Base-by-base conservation (phyloP, 1,140 invertebrate species). In the Heliconius congener region DNA sequence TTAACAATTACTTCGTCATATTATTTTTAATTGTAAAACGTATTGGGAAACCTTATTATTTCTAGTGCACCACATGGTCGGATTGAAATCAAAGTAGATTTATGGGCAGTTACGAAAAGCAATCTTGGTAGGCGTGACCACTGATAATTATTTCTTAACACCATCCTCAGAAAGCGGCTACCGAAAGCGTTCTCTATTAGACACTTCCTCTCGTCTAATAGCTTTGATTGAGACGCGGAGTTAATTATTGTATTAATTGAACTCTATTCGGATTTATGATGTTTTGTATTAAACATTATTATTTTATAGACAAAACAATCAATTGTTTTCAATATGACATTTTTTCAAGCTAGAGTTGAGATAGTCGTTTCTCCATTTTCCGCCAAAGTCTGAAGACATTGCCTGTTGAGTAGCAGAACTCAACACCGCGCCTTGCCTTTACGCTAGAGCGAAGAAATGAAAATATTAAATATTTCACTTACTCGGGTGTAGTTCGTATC, bases 91-190 rank as follows among this genome's bases (percentile, higher is more conserved):
- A 81, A 87, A 89, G 72, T 85, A 89, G 85, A 93, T 93, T 94
- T 94, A 94, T 86, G 90, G 86, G 81, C 81, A 46, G 79, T 93
- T 92, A 90, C 90, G 85, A 92, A 94, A 94, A 93, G 83, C 91
- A 94, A 94, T 93, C 90, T 91, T 85, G 83, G 80, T 87, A 86
- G 93, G 93, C 90, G 93, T 92, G 89, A 88, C 90, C 82, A 73
- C 83, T 77, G 78, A 89, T 94, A 94, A 93, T 94, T 93, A 94
- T 93, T 94, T 93, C 92, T 90, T 94, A 92, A 93, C 91, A 91
- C 91, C 86, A 90, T 92, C 88, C 83, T 87, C 87, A 84, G 83
- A 84, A 85, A 66, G 83, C 81, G 66, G 90, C 93, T 94, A 93
- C 93, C 80, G 92, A 88, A 91, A 66, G 60, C 86, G 80, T 80